Conservation (phyloP, 1,140 invertebrate species). For the Neodiprion lecontei region DNA sequence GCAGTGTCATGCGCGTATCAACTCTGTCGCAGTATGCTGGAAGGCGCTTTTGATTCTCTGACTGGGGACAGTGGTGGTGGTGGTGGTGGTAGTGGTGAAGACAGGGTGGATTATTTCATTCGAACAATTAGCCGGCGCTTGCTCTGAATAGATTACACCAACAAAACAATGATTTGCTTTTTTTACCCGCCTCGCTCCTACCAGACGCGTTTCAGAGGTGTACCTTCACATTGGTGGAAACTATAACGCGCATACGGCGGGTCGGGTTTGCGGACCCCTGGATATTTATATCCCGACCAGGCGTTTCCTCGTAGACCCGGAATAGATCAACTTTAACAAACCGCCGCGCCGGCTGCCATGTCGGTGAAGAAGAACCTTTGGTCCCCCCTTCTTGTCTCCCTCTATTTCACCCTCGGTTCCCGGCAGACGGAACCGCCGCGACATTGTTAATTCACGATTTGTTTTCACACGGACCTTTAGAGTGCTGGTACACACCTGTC, state of each 20-base stretch:
- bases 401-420: conserved; percentile 24
- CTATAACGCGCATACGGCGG: neutral
- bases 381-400: conserved; percentile 2
- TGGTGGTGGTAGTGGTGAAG: too few relatives aligned
- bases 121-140: too few relatives aligned
- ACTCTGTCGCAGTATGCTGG: neutral
- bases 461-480: neutral
- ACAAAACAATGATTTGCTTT: neutral
- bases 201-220: neutral
- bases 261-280: neutral
- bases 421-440: conserved; percentile 7
- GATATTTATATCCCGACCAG: conserved; percentile 25
- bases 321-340: conserved; percentile 35
- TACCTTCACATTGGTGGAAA: too few relatives aligned
- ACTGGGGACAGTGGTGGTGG: neutral
- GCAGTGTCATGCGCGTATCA: conserved; percentile 4
- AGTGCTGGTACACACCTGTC: neutral
- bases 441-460: conserved; percentile 15
- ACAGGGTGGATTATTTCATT: too few relatives aligned
- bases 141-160: too few relatives aligned
- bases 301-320: conserved; percentile 49
- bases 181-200: neutral
- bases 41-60: neutral
- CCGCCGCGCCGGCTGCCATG: conserved; percentile 22
- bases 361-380: conserved; percentile 16